These are phyloP conservation scores for Epiperipatus broadwayi DNA, from an alignment of 2,888 invertebrate species.

Conservation along the genomic window DNA sequence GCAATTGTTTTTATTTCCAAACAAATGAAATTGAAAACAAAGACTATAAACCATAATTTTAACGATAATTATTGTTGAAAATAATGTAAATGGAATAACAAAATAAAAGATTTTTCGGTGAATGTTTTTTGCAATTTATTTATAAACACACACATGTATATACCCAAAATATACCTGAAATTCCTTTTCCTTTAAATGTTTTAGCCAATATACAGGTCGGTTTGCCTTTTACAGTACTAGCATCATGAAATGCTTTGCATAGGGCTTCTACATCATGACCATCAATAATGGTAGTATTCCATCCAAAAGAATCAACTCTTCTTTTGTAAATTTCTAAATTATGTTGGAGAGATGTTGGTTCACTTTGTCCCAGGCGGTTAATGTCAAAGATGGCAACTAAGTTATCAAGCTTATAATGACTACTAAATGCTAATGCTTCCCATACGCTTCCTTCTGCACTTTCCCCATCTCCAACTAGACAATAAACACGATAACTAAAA, in stretches of 20 bases:
- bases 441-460: conserved; percentile 94
- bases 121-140: too few species aligned
- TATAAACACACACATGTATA: too few species aligned
- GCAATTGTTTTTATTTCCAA: too few species aligned
- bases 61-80: too few species aligned
- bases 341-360: conserved; percentile 80
- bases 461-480: conserved; percentile 92
- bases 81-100: too few species aligned
- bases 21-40: too few species aligned
- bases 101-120: too few species aligned
- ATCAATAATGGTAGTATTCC: conserved; percentile 75
- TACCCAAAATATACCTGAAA: conserved; percentile 22
- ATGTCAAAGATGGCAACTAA: conserved; percentile 90
- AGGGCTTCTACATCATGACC: conserved; percentile 86
- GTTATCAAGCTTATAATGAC: conserved; percentile 86
- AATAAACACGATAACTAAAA: conserved; percentile 56
- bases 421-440: conserved; percentile 90
- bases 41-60: too few species aligned
- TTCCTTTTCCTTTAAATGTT: conserved; percentile 73
- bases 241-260: conserved; percentile 67
- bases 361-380: conserved; percentile 91
- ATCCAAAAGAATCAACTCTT: conserved; percentile 68
- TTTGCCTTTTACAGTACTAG: conserved; percentile 47
- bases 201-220: conserved; percentile 89
- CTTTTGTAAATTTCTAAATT: conserved; percentile 67